Evolutionary conservation across 1,140 invertebrate species (phyloP).

Genomic region (Conus betulinus): DNA sequence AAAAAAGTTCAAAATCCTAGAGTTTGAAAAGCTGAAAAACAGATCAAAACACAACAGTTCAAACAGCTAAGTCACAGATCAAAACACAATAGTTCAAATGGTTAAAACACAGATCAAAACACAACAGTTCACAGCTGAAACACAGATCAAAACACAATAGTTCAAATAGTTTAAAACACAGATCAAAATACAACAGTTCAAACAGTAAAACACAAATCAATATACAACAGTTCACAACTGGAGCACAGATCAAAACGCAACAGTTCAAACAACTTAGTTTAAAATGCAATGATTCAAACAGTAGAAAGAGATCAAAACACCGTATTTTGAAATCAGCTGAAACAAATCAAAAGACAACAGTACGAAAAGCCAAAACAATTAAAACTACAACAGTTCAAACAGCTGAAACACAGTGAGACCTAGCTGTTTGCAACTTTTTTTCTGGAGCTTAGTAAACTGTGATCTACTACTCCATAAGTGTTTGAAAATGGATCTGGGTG

Average conservation of each 20-base stretch:
- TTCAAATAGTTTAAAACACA: background rate
- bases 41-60: too few species aligned
- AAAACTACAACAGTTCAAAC: conserved; percentile 88
- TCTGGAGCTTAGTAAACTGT: too few species aligned
- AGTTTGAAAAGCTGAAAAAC: background rate
- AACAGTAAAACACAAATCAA: conserved; percentile 79
- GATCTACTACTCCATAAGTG: too few species aligned
- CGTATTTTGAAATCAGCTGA: conserved; percentile 79
- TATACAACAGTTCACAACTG: conserved; percentile 77
- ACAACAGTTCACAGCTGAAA: conserved; percentile 82
- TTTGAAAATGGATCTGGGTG: too few species aligned
- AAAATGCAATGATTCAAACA: background rate
- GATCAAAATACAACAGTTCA: conserved; percentile 25
- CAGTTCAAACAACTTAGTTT: conserved; percentile 78
- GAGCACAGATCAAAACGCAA: conserved; percentile 82
- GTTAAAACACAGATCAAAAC: conserved; percentile 80
- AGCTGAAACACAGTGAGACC: background rate
- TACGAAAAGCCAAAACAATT: conserved; percentile 80
- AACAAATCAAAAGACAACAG: background rate
- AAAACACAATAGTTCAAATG: conserved; percentile 78
- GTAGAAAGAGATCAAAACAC: too few species aligned
- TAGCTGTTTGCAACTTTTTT: too few species aligned
- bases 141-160: background rate
- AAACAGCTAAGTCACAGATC: conserved; percentile 79
- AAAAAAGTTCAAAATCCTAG: background rate